Conservation (phyloP, 1,140 invertebrate genomes). For the Acromyrmex charruanus region DNA sequence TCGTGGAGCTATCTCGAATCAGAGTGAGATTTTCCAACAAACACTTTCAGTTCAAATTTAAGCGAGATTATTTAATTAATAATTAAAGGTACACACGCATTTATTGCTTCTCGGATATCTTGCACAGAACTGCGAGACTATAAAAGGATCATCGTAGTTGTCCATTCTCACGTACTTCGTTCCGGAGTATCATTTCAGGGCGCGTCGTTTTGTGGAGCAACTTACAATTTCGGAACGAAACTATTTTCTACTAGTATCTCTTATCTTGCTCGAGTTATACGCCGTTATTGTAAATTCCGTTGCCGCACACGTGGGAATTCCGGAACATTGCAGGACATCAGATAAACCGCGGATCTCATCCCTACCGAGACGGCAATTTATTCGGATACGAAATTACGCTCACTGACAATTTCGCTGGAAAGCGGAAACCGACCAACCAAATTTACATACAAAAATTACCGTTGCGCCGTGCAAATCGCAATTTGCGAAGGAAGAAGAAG, state of each 20-base stretch:
- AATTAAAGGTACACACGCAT: not conserved
- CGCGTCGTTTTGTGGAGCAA: not conserved
- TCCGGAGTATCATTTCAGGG: not conserved
- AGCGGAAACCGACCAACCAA: not conserved
- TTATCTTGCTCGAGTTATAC: conserved; percentile 45
- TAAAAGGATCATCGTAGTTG: not conserved
- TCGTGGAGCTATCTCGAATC: not conserved
- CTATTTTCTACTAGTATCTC: conserved; percentile 34
- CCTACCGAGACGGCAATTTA: conserved; percentile 48
- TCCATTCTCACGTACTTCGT: conserved; percentile 11
- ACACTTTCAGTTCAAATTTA: no score
- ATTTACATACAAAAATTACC: conserved; percentile 54
- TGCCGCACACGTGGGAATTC: conserved; percentile 40
- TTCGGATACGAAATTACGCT: conserved; percentile 47
- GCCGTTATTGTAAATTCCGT: conserved; percentile 48
- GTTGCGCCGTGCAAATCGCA: not conserved
- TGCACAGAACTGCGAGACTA: not conserved
- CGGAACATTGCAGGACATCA: conserved; percentile 30
- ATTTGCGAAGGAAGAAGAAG: not conserved
- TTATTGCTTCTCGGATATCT: not conserved
- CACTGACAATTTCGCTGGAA: conserved; percentile 27
- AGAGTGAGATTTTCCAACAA: not conserved
- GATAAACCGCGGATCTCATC: conserved; percentile 45
- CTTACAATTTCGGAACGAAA: conserved; percentile 36
- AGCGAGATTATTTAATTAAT: conserved; percentile 10